Evolutionary conservation across 1,140 invertebrate genomes (phyloP), one percentile per base, ranked within the genome.

Genomic region (Helicoverpa zea): DNA sequence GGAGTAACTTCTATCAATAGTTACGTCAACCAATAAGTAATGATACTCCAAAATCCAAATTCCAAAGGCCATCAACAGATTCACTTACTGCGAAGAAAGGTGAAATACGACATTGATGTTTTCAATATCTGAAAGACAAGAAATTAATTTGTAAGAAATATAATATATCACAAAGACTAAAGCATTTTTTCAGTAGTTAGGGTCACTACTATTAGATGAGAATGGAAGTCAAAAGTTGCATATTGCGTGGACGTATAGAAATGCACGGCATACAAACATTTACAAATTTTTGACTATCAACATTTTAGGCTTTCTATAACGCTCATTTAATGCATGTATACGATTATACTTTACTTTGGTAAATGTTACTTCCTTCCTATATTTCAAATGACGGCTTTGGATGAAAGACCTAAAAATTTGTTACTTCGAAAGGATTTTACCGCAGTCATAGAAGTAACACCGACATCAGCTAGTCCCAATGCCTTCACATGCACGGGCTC

Each of bases 71-170:
- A 35, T 35, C 35, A 35, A 35, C 35, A 35, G 7, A 35, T 59
- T 61, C 29, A 61, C 18, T 29, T 14, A 13, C 68, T 64, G 16
- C 79, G 68, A 63, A 80, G 70, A 51, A 80, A 74, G 1, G 70
- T 73, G 51, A 81, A 87, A 52, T 87, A 87, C n/a, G 86, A 84
- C 5, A 87, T 49, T 2, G 84, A 87, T 29, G 82, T 83, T 72
- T 83, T 87, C 18, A 87, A 30, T 49, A 87, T 83, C 86, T 85
- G 86, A 47, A 83, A 86, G 66, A 77, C 2, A 63, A 59, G 18
- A 4, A 30, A 5, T 1, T 9, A 51, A 29, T 43, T 11, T 35
- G 10, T 30, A 29, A 35, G 3, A 54, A 56, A 18, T n/a, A 18
- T 3, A 56, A 56, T 1, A n/a, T 2, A n/a, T 9, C n/a, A 18